Conservation (phyloP, 1,140 invertebrate species). For the Venustaconcha ellipsiformis region DNA sequence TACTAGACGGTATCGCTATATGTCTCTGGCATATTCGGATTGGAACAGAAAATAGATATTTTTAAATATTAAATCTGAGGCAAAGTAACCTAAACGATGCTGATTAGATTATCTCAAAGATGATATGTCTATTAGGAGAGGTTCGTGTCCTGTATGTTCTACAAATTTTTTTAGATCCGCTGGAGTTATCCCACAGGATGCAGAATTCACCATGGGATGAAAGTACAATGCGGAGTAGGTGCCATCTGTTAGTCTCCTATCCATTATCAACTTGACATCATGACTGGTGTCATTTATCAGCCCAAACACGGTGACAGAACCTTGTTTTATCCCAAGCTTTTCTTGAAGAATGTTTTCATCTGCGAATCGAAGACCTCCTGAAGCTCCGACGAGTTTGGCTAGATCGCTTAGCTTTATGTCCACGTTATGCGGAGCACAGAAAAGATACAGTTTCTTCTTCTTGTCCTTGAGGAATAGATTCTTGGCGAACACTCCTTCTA, state of each 20-base stretch:
- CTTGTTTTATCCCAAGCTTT: constrained; percentile 64
- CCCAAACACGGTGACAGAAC: constrained; percentile 66
- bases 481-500: constrained; percentile 65
- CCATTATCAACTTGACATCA: constrained; percentile 63
- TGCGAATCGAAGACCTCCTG: constrained; percentile 65
- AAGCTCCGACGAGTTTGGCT: constrained; percentile 58
- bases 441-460: constrained; percentile 67
- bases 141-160: constrained; percentile 51
- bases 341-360: constrained; percentile 61
- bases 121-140: constrained; percentile 39
- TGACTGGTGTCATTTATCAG: constrained; percentile 65
- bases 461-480: constrained; percentile 70
- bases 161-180: constrained; percentile 62
- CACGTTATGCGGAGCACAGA: constrained; percentile 64
- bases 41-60: too few species aligned
- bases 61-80: too few species aligned
- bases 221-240: constrained; percentile 56
- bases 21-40: too few species aligned
- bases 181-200: constrained; percentile 53
- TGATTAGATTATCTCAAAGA: not conserved
- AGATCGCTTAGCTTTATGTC: constrained; percentile 65
- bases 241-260: constrained; percentile 49
- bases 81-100: too few species aligned
- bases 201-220: constrained; percentile 67
- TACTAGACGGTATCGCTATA: too few species aligned